Evolutionary conservation across 1,140 invertebrate species (phyloP).

Genomic region (Solen grandis): DNA sequence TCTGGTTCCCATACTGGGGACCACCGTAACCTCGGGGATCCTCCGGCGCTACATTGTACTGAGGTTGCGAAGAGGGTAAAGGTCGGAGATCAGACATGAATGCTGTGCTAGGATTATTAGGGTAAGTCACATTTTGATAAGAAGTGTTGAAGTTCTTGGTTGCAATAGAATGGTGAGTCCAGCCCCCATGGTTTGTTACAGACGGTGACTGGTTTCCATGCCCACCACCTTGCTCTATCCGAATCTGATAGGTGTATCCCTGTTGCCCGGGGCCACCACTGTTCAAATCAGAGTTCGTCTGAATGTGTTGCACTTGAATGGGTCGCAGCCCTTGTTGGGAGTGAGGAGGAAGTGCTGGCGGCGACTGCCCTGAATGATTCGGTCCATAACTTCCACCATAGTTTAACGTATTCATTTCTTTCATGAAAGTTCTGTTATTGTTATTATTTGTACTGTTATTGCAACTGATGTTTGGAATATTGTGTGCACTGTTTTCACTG

Average conservation of each 20-base stretch:
- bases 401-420: neutral
- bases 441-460: slow-evolving; percentile 20
- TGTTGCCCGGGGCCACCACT: neutral
- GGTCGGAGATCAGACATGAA: slow-evolving; percentile 17
- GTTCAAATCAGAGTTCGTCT: slow-evolving; percentile 12
- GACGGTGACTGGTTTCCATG: slow-evolving; percentile 1
- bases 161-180: slow-evolving; percentile 34
- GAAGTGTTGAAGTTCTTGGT: slow-evolving; percentile 25
- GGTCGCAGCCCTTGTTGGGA: slow-evolving; percentile 26
- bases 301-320: slow-evolving; percentile 54
- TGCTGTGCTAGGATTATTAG: slow-evolving; percentile 26
- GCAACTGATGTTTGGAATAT: slow-evolving; percentile 56
- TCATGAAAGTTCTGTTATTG: neutral
- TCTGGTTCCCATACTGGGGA: neutral
- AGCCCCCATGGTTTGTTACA: slow-evolving; percentile 23
- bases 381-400: slow-evolving; percentile 27
- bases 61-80: slow-evolving; percentile 27
- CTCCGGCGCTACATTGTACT: neutral
- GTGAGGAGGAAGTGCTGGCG: slow-evolving; percentile 9
- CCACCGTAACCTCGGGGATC: slow-evolving; percentile 21
- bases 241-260: neutral
- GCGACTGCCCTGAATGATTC: slow-evolving; percentile 31
- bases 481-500: slow-evolving; percentile 8
- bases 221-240: neutral
- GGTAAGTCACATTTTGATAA: slow-evolving; percentile 45